Evolutionary conservation across 2,888 invertebrate species (phyloP), one percentile per base, ranked within the genome.

Genomic region (Nyleta sp.): DNA sequence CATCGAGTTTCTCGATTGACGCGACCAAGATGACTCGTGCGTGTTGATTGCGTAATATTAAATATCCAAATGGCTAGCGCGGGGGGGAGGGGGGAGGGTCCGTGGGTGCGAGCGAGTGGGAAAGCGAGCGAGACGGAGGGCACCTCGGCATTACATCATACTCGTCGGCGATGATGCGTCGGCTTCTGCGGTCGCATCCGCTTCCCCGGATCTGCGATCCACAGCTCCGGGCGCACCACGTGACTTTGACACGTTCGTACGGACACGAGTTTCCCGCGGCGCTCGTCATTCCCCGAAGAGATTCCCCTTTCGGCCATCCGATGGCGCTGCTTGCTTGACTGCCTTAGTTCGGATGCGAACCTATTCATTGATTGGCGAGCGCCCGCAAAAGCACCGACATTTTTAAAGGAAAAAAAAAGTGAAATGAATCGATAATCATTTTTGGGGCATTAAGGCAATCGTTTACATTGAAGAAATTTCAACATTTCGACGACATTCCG

Each of bases 151-250:
- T 84, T 84, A 79, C 84, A 80, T 84, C 83, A 84, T 80, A 72
- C 78, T 59, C 74, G 77, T 68, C 81, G 53, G 74, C 75, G 77
- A 78, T 84, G 84, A 85, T 84, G 83, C 84, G 83, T 84, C 57
- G 46, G 17, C 55, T 55, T 31, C 44, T 73, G 59, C 67, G 53
- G 52, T 62, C 52, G 15, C 38, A 62, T 52, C 71, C 46, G 42
- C 8, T 11, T 38, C 53, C 38, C 79, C 80, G 81, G 65, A 82
- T 83, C 74, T 2, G 50, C 53, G 59, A 76, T 70, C 15, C 60
- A 67, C 44, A 68, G 72, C 57, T 76, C 42, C 55, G 33, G 33
- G 40, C 8, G 20, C 48, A 53, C 83, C 84, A 85, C 81, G 84
- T 84, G 84, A 84, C 81, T 84, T 80, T 78, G 82, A 83, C 82